Base-by-base conservation (phyloP, 1,140 invertebrate genomes). In the Cyclargus thomasi region DNA sequence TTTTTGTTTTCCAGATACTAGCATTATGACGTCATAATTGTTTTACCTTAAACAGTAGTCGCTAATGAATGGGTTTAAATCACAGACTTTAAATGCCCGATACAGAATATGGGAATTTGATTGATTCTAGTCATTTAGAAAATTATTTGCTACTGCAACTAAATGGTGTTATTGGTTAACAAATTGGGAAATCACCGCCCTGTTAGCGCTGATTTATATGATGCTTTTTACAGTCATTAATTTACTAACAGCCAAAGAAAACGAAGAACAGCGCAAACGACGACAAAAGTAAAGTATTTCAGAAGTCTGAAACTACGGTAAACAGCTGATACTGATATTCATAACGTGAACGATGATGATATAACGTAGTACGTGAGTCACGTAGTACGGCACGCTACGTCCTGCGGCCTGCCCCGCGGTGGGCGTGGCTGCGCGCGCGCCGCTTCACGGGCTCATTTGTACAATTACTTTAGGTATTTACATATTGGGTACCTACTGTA, bases 381-480 rank as follows among this genome's bases (percentile, higher is more conserved):
- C 17, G 65, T 66, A 59, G 14, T 57, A 66, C 53, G 63, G 55
- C 57, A 17, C 36, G 55, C 8, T 59, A 17, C 55, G 55, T 21
- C 53, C 53, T 55, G 53, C 39, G 36, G 63, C 18, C 66, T 67
- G 62, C 64, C 62, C 53, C 35, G 35, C 67, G 70, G 72, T 73
- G 74, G 82, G 82, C 80, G 80, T 74, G 77, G 72, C 67, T 71
- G 64, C 64, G 65, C 55, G 35, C 21, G 64, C 67, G 67, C 67
- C 68, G 62, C 39, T 47, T 29, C 39, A 47, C 39, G 39, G 3
- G 39, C 21, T 36, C 17, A 53, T 35, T 20, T 22, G 53, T 17
- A 23, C 65, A 16, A 22, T 57, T 18, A 10, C 20, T n/a, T 17
- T 20, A 65, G 39, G 47, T 21, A 59, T 21, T 23, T 55, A 29